Evolutionary conservation across 92 coral and sea anemone species (phyloP).

Genomic region (Micromussa lordhowensis): DNA sequence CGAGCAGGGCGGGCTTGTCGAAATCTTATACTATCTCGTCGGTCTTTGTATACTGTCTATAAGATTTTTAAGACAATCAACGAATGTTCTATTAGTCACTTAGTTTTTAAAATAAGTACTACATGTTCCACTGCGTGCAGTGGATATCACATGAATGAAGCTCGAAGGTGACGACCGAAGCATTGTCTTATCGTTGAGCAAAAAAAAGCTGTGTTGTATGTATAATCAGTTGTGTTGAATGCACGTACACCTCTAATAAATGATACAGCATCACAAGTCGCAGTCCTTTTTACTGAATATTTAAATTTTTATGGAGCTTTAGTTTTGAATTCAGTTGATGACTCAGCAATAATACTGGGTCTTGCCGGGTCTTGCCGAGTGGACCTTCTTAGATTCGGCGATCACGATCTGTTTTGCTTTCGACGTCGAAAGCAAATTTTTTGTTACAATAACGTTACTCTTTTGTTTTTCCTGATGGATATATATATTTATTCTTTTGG

Average conservation of each 20-base stretch:
- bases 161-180: neutral
- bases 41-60: neutral
- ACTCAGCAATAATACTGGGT: neutral
- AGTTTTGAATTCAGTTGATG: constrained; percentile 18
- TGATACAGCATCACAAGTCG: neutral
- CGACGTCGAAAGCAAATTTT: neutral
- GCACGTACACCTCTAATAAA: constrained; percentile 2
- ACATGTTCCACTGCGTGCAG: neutral
- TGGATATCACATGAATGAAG: neutral
- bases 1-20: neutral
- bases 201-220: neutral
- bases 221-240: constrained; percentile 1
- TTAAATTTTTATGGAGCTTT: neutral
- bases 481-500: neutral
- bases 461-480: neutral
- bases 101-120: neutral
- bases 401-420: neutral
- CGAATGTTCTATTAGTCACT: neutral
- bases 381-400: neutral
- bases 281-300: constrained; percentile 9
- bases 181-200: neutral
- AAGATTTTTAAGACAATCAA: neutral
- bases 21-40: neutral
- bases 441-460: neutral
- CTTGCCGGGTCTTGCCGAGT: neutral